These are phyloP conservation scores for Hirtodrosophila trivittata DNA, from an alignment of 2,888 invertebrate genomes.

Conservation along the genomic window DNA sequence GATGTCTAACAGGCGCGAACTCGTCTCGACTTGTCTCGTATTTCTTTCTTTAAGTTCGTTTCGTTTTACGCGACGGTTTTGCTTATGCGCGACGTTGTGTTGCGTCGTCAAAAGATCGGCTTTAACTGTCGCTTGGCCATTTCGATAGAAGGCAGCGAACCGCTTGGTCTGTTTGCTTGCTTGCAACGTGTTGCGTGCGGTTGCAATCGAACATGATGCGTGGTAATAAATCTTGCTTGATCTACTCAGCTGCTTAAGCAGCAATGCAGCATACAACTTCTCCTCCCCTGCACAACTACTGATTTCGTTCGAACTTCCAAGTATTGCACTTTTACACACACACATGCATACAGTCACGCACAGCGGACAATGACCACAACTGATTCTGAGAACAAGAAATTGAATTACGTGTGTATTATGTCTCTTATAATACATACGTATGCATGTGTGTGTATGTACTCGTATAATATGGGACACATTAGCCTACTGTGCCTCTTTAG, in stretches of 20 bases:
- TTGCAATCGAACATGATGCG: constrained; percentile 2
- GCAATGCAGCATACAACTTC: too few species aligned
- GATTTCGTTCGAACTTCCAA: neutral
- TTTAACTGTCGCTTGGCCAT: constrained; percentile 58
- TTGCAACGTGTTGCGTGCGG: constrained; percentile 35
- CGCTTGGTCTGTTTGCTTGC: constrained; percentile 14
- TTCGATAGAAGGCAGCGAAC: constrained; percentile 12
- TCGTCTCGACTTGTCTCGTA: neutral
- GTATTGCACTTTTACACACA: constrained; percentile 1
- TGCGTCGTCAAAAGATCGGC: constrained; percentile 60
- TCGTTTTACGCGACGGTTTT: constrained; percentile 23
- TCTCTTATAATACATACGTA: neutral
- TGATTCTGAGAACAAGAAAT: constrained; percentile 23
- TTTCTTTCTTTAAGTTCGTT: neutral
- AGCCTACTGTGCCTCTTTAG: too few species aligned
- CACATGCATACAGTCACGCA: neutral
- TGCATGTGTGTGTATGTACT: too few species aligned
- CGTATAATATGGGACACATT: too few species aligned
- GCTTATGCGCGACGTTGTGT: too few species aligned
- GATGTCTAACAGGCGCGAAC: constrained; percentile 6
- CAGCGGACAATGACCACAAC: constrained; percentile 19
- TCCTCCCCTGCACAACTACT: too few species aligned
- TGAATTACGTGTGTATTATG: neutral
- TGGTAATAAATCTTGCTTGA: neutral
- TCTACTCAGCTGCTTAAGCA: constrained; percentile 15